These are phyloP conservation scores for Elymnias hypermnestra DNA, from an alignment of 1,140 invertebrate species.

Conservation along the genomic window DNA sequence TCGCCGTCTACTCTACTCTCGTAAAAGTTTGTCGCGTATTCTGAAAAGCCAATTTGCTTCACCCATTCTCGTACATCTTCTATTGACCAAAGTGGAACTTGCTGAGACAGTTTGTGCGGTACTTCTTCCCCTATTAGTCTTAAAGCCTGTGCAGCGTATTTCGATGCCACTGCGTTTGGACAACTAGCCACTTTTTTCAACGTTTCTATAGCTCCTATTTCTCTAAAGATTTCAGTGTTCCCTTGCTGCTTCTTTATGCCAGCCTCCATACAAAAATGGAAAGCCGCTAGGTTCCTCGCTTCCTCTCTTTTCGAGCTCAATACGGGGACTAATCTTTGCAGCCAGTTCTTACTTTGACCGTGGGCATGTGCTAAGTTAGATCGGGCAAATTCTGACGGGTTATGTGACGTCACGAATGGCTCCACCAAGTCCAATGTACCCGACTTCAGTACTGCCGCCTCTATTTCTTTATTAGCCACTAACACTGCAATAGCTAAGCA, in stretches of 20 bases:
- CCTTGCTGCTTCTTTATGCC: conserved; percentile 98
- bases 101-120: conserved; percentile 97
- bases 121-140: conserved; percentile 97
- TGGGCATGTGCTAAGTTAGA: conserved; percentile 95
- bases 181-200: conserved; percentile 98
- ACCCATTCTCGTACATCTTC: conserved; percentile 99
- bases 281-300: conserved; percentile 96
- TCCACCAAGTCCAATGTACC: conserved; percentile 97
- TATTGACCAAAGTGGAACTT: conserved; percentile 97
- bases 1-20: conserved; percentile 98
- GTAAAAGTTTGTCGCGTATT: conserved; percentile 89
- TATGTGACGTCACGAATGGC: conserved; percentile 95
- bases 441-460: conserved; percentile 95
- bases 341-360: conserved; percentile 97
- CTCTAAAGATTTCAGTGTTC: conserved; percentile 94
- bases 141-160: conserved; percentile 97
- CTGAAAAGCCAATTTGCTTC: conserved; percentile 96
- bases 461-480: conserved; percentile 98
- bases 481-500: conserved; percentile 97
- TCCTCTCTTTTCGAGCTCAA: conserved; percentile 96
- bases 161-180: conserved; percentile 97
- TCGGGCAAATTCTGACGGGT: conserved; percentile 96
- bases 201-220: conserved; percentile 96
- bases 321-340: conserved; percentile 95
- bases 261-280: conserved; percentile 99